Evolutionary conservation across 2,888 invertebrate genomes (phyloP), one percentile per base, ranked within the genome.

Genomic region (Dusona sp.): DNA sequence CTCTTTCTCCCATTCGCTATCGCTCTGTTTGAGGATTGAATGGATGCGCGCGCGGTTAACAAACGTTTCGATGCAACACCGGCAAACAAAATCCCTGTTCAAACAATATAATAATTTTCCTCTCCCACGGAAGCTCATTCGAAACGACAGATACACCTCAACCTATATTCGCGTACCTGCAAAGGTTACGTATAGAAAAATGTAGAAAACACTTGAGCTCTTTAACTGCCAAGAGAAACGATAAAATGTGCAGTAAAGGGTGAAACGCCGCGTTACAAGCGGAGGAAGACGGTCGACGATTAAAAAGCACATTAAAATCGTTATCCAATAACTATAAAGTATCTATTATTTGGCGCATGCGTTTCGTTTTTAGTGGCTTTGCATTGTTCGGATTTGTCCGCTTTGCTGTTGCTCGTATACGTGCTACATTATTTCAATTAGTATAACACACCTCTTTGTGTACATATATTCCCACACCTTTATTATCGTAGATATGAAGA

Each of bases 351-450:
- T 29, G 4, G 29, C 29, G 42, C 48, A 61, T 77, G 51, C 29
- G 6, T 45, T 22, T 45, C 48, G 42, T 81, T 80, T 78, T 68
- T 36, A 79, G 54, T 83, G 29, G 64, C 57, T 79, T 25, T 79
- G 13, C 79, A 83, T 82, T 70, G 54, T 82, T 78, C 70, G 61
- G 29, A 79, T 75, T 82, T 82, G 82, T 79, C 64, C 64, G 82
- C 82, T 68, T 85, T 79, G 73, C 80, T 81, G 57, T 84, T 70
- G 79, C 77, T 67, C 51, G 78, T 64, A 68, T 25, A 67, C 16
- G 29, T 29, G 61, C 29, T 29, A 29, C 25, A 29, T 61, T 29
- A 4, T 16, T 61, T 16, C 0, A 13, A 57, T 16, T 29, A 11
- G 3, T 8, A 57, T 11, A 0, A 61, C 16, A 29, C 29, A 29